phyloP scores from a whole-genome alignment of 1,140 invertebrate species.

The Apis dorsata region DNA sequence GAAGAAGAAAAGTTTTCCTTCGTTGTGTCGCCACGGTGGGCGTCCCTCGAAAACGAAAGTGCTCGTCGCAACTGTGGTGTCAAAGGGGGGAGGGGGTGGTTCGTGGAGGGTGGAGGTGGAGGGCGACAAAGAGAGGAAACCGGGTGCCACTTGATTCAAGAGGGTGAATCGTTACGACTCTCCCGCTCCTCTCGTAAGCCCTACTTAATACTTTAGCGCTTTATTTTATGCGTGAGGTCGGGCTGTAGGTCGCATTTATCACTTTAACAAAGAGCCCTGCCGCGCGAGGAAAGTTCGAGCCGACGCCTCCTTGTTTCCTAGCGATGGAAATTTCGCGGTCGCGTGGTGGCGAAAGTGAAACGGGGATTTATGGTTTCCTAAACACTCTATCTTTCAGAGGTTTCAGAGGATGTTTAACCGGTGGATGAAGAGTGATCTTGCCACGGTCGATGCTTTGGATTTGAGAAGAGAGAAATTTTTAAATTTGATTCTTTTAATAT shows the following conservation, averaged over 20 bases:
- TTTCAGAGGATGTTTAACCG: constrained; percentile 9
- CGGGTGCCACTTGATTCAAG: constrained; percentile 65
- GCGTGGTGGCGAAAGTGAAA: constrained; percentile 38
- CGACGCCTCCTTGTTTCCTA: background rate
- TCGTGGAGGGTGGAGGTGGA: background rate
- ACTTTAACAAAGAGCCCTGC: constrained; percentile 63
- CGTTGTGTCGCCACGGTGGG: constrained; percentile 56
- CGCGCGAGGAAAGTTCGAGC: constrained; percentile 47
- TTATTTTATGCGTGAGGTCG: constrained; percentile 70
- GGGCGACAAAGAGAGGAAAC: constrained; percentile 46
- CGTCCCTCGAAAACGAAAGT: constrained; percentile 39
- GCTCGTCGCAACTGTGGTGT: constrained; percentile 23
- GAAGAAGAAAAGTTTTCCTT: constrained; percentile 58
- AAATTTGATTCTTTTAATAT: too few relatives aligned
- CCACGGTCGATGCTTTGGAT: too few relatives aligned
- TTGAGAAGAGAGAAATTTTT: too few relatives aligned
- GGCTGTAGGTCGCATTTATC: constrained; percentile 68
- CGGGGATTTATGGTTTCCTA: constrained; percentile 47
- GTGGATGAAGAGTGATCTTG: background rate
- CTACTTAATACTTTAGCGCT: constrained; percentile 72
- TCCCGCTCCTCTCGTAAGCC: constrained; percentile 57
- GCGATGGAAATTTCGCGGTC: constrained; percentile 36
- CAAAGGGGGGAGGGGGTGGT: background rate
- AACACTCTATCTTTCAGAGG: constrained; percentile 8
- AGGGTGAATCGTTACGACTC: constrained; percentile 73